Conservation (phyloP, 2,113 vertebrate species). For the Hemicordylus capensis region DNA sequence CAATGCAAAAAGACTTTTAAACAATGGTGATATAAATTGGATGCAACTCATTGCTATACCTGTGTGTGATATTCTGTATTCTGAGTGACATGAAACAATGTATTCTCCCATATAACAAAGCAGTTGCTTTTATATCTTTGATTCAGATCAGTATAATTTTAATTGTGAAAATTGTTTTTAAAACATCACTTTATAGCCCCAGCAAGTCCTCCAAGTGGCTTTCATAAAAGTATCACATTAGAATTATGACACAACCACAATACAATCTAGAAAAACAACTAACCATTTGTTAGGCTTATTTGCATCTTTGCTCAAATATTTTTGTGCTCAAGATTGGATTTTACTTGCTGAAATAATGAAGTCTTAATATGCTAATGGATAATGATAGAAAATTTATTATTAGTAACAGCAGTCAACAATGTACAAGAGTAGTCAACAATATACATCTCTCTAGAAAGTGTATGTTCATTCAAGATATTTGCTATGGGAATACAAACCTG, state of each 20-base stretch:
- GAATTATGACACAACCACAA: not conserved
- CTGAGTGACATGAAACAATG: too few relatives aligned
- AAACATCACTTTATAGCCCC: too few relatives aligned
- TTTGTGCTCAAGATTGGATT: too few relatives aligned
- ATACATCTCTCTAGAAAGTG: slow-evolving; percentile 21
- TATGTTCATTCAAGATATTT: slow-evolving; percentile 12
- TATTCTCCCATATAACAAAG: too few relatives aligned
- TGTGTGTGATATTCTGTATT: too few relatives aligned
- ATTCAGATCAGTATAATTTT: not conserved
- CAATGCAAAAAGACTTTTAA: not conserved
- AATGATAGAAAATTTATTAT: slow-evolving; percentile 9
- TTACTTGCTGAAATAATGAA: slow-evolving; percentile 31
- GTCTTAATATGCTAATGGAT: slow-evolving; percentile 21
- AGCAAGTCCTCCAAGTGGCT: not conserved
- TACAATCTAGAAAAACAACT: not conserved
- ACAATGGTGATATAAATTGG: not conserved
- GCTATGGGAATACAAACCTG: slow-evolving; percentile 46
- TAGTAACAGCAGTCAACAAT: not conserved
- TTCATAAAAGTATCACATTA: not conserved
- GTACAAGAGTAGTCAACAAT: not conserved
- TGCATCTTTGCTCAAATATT: not conserved
- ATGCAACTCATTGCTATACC: not conserved
- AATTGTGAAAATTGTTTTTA: not conserved
- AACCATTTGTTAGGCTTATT: slow-evolving; percentile 4
- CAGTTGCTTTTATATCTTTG: too few relatives aligned